Evolutionary conservation across 2,113 vertebrate species (phyloP).

Genomic region (Pelvicachromis taeniatus): DNA sequence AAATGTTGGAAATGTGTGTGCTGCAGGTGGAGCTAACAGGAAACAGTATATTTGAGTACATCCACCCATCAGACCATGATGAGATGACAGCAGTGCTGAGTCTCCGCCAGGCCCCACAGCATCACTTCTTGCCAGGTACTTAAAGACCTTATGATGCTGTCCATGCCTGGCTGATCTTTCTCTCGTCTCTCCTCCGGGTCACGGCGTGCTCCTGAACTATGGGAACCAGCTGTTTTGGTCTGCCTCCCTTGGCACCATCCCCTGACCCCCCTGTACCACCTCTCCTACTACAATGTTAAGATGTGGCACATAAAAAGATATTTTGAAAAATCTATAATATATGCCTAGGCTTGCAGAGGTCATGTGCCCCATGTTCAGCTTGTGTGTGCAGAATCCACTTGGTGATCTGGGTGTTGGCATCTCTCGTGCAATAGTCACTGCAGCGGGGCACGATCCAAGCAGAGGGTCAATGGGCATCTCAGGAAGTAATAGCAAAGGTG

Average conservation of each 20-base stretch:
- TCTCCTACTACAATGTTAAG: neutral
- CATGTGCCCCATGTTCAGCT: neutral
- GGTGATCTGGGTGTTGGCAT: neutral
- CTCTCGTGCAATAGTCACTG: neutral
- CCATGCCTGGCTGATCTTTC: neutral
- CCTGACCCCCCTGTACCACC: neutral
- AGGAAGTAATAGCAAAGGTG: neutral
- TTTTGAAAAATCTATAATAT: neutral
- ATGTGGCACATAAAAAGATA: neutral
- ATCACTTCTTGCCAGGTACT: slow-evolving; percentile 82
- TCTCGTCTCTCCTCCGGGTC: fast-evolving
- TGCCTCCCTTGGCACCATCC: neutral
- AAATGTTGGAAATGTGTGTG: neutral
- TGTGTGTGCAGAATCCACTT: neutral
- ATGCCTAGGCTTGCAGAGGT: neutral
- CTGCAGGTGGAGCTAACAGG: slow-evolving; percentile 92
- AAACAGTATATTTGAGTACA: slow-evolving; percentile 95
- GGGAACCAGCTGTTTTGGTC: fast-evolving
- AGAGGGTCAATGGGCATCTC: neutral
- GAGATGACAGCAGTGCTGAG: slow-evolving; percentile 92
- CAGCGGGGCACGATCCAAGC: neutral
- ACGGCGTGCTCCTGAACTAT: fast-evolving
- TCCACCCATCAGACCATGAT: slow-evolving; percentile 91
- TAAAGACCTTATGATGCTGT: neutral
- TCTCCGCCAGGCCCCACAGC: slow-evolving; percentile 82